These are phyloP conservation scores for Pelmatolapia mariae DNA, from an alignment of 2,113 vertebrate species.

Conservation along the genomic window DNA sequence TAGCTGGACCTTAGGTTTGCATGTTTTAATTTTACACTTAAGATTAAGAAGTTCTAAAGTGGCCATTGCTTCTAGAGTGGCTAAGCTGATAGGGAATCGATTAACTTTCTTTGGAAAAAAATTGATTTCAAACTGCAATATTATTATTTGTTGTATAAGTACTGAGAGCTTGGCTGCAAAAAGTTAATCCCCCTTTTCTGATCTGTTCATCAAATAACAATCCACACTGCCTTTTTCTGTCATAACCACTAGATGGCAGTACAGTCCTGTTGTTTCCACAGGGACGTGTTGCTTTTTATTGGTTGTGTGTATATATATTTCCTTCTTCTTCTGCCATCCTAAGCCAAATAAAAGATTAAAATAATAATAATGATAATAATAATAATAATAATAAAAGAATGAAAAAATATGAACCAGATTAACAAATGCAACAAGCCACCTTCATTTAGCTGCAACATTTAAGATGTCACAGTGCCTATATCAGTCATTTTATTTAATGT, in stretches of 20 bases:
- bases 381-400: background rate
- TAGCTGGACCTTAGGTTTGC: background rate
- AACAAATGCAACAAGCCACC: background rate
- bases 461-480: background rate
- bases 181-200: background rate
- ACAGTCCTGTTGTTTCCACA: slow-evolving; percentile 27
- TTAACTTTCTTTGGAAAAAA: background rate
- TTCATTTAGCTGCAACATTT: background rate
- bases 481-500: background rate
- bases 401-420: background rate
- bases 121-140: background rate
- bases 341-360: background rate
- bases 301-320: slow-evolving; percentile 12
- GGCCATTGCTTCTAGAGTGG: background rate
- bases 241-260: slow-evolving; percentile 69
- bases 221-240: background rate
- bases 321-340: slow-evolving; percentile 33
- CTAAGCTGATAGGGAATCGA: background rate
- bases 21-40: background rate
- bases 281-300: background rate
- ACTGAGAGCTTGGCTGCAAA: background rate
- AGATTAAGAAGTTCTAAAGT: background rate
- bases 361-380: background rate
- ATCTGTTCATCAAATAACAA: background rate
- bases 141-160: background rate